Base-by-base conservation (phyloP, 2,888 invertebrate species). In the Scaptomyza polygonia region DNA sequence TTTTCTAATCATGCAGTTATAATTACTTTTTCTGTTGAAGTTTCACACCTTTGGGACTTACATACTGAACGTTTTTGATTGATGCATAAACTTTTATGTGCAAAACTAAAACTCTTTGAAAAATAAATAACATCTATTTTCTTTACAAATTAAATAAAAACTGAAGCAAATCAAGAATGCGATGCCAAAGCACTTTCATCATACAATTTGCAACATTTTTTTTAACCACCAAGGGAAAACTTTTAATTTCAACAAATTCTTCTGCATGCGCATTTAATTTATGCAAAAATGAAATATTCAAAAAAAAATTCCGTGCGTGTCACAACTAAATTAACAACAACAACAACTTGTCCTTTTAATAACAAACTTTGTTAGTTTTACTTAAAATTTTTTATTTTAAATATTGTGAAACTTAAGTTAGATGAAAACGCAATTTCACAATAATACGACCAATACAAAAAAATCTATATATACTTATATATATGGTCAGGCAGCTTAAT, bases 401-500 rank as follows among this genome's bases (percentile, higher is more conserved):
- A 32, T 51, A 29, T 47, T 42, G 12, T 12, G 9, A 27, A 62
- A 36, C 8, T 32, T 43, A 14, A 14, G 9, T 30, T 43, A 53
- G 36, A 44, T 43, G 40, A 27, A 53, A 56, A 39, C 32, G 25
- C 29, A 18, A 43, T 30, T 43, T 49, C 34, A 27, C 51, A 51
- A 45, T 44, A 39, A 11, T 29, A 43, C 44, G 29, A 5, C 11
- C 49, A 43, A 54, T 54, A 39, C 11, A 32, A 57, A 51, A 74
- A 58, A 14, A 51, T 62, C 39, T 36, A 58, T 27, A 43, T 29
- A 49, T 27, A 30, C 9, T 6, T 21, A 21, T 21, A 21, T 21
- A 53, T 67, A n/a, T 49, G 48, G 45, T n/a, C 32, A 27, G 53
- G 45, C 65, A 64, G 43, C 62, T 75, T 89, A 80, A 89, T 89